Evolutionary conservation across 2,888 invertebrate species (phyloP).

Genomic region (Melinopterus prodromus): DNA sequence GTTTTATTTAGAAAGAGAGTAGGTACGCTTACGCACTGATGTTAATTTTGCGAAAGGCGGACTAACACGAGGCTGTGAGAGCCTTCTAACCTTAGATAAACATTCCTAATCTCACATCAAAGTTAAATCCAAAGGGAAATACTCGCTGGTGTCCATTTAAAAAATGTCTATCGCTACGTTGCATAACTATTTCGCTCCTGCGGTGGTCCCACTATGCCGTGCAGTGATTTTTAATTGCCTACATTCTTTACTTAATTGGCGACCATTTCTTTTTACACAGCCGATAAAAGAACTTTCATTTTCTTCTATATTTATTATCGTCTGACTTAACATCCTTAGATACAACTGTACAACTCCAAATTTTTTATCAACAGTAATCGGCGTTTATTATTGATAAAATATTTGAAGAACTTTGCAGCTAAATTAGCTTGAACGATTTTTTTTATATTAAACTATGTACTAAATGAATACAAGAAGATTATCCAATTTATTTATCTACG

Average conservation of each 20-base stretch:
- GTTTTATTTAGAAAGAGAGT: background rate
- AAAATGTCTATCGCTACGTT: background rate
- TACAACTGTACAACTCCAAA: too few species aligned
- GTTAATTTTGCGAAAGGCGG: background rate
- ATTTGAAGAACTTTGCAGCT: too few species aligned
- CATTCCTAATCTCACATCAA: background rate
- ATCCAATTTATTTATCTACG: too few species aligned
- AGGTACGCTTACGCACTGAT: background rate
- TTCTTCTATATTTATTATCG: background rate
- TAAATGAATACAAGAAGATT: too few species aligned
- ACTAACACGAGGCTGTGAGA: background rate
- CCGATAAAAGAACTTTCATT: background rate
- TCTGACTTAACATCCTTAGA: too few species aligned
- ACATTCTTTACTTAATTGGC: conserved; percentile 4
- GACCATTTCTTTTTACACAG: background rate
- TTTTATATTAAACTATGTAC: too few species aligned
- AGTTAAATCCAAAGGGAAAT: background rate
- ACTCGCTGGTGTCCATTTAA: background rate
- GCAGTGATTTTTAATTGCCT: conserved; percentile 4
- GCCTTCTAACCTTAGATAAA: background rate
- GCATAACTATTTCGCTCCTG: background rate
- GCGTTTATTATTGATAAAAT: too few species aligned
- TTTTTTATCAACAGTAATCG: too few species aligned
- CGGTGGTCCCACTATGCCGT: background rate
- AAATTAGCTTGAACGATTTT: too few species aligned